Conservation (phyloP, 2,888 invertebrate genomes). For the Stramonita haemastoma region DNA sequence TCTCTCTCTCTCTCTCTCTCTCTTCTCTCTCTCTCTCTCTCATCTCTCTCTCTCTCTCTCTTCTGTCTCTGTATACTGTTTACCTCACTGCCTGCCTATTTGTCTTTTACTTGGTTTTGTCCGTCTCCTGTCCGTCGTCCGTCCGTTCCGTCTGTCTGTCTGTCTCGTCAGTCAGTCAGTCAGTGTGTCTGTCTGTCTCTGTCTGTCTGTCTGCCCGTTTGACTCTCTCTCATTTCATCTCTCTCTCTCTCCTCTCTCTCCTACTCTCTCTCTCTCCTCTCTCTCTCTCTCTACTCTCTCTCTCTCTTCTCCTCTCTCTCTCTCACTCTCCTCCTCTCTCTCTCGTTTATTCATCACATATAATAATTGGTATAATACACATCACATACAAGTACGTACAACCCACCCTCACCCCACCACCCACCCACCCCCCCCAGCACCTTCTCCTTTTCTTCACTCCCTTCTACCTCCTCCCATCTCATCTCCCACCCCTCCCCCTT, state of each 20-base stretch:
- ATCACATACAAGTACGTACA: too few relatives aligned
- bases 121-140: too few relatives aligned
- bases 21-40: too few relatives aligned
- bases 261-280: background rate
- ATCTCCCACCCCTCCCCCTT: background rate
- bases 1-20: too few relatives aligned
- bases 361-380: too few relatives aligned
- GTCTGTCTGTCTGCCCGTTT: background rate
- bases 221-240: background rate
- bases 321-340: background rate
- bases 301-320: background rate
- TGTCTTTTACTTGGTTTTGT: too few relatives aligned
- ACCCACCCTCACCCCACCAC: background rate
- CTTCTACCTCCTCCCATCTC: background rate
- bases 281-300: background rate
- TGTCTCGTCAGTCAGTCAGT: background rate
- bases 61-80: too few relatives aligned
- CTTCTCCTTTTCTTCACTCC: background rate
- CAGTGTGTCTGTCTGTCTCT: background rate
- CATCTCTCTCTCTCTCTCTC: too few relatives aligned
- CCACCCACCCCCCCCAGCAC: background rate
- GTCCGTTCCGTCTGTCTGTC: background rate
- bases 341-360: background rate
- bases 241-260: constrained; percentile 13
- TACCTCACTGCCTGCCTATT: too few relatives aligned